Evolutionary conservation across 2,797 vertebrate genomes (phyloP).

Genomic region (Notamacropus eugenii): DNA sequence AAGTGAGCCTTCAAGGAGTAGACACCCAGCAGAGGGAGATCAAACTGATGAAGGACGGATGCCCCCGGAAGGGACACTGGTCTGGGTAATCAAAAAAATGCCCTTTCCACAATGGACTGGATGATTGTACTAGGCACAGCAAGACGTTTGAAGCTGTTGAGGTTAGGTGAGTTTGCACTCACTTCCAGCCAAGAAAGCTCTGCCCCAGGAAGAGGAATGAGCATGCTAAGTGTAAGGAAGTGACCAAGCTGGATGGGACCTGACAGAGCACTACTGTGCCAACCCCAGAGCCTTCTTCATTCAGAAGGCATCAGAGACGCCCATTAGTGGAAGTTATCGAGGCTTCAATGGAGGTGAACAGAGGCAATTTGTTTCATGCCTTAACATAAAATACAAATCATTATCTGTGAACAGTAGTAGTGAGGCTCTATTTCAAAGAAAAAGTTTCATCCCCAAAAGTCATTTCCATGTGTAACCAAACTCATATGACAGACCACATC

Average conservation of each 20-base stretch:
- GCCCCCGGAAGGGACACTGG: neutral
- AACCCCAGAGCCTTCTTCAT: neutral
- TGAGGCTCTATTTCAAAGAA: neutral
- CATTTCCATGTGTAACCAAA: neutral
- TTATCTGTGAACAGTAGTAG: neutral
- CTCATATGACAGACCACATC: neutral
- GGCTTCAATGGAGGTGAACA: neutral
- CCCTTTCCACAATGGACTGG: neutral
- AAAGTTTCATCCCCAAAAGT: neutral
- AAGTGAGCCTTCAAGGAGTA: neutral
- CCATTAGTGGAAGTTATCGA: neutral
- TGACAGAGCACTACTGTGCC: neutral
- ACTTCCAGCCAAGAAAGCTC: neutral
- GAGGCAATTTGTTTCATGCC: neutral
- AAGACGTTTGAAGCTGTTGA: accelerated
- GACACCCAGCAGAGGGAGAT: neutral
- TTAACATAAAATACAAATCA: neutral
- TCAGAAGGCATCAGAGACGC: neutral
- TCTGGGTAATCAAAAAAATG: neutral
- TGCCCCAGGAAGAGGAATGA: neutral
- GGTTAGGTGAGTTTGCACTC: neutral
- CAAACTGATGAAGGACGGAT: neutral
- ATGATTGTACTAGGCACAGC: neutral
- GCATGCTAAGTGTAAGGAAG: neutral
- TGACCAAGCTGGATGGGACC: neutral